Base-by-base conservation (phyloP, 2,797 vertebrate genomes). In the Brachyrhaphis roseni region DNA sequence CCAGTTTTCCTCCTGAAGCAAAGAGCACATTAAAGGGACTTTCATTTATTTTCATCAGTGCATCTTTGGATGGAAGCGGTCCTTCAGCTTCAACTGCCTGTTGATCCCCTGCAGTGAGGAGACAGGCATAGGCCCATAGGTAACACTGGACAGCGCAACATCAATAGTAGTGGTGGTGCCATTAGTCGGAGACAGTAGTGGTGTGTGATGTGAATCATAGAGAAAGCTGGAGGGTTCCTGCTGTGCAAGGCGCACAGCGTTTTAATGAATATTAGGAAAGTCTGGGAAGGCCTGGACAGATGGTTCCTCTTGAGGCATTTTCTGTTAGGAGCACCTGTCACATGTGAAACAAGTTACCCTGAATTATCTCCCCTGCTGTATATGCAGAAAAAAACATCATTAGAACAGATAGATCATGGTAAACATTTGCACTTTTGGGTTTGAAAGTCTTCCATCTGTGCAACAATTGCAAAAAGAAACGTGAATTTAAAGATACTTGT, bases 261-360 rank as follows among this genome's bases (percentile, higher is more conserved):
- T 90, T 92, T 90, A 89, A 91, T 92, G 92, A 90, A 92, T 90
- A 88, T 91, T 81, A 88, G 79, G 80, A 84, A 78, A 91, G 84
- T 77, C 55, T 49, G 80, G 75, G 84, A 87, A 81, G 49, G 78
- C 77, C 75, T 34, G 82, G 86, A 76, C 92, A 93, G 91, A 93
- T 90, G 92, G 87, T 87, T 91, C 83, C 89, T 92, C 93, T 85
- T 71, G 88, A 91, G 93, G 90, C 87, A 72, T 82, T 87, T 79
- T 82, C 87, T 83, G 85, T 89, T 75, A 88, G 87, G 68, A 91
- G 75, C 80, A 88, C 86, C 90, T 90, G 90, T 93, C 90, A 92
- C 74, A 68, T 84, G 86, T 81, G 77, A 90, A 91, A 83, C 72
- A 74, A 68, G 79, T 88, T 88, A 89, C 80, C 77, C 90, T 84